A percentile compares a stretch with the other conserved stretches of the same genome.
phyloP scores from a whole-genome alignment of 1,140 invertebrate genomes.

The Leptinotarsa defecta region DNA sequence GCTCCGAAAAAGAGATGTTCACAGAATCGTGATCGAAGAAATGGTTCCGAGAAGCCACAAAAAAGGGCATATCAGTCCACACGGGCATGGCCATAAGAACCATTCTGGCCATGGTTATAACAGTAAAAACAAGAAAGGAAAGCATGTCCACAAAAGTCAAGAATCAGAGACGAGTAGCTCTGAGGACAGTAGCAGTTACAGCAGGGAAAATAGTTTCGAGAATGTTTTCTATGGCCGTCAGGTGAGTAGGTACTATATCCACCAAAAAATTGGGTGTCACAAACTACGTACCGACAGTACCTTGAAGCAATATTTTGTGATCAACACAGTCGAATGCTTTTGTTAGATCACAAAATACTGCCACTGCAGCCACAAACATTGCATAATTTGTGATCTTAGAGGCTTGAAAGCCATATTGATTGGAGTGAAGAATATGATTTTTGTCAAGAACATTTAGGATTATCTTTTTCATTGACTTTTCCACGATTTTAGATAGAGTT shows the following conservation, averaged over 20 bases:
- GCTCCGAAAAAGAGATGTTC: constrained; percentile 23
- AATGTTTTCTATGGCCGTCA: constrained; percentile 10
- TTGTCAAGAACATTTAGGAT: too few relatives aligned
- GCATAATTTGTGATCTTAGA: too few relatives aligned
- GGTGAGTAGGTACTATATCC: constrained; percentile 2
- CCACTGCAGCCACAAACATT: too few relatives aligned
- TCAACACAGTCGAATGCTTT: too few relatives aligned
- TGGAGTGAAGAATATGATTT: too few relatives aligned
- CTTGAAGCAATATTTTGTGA: too few relatives aligned
- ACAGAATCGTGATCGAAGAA: constrained; percentile 19
- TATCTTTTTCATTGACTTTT: too few relatives aligned
- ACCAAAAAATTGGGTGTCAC: too few relatives aligned
- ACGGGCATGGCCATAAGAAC: background rate
- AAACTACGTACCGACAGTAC: too few relatives aligned
- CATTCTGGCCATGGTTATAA: background rate
- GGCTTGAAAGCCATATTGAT: too few relatives aligned
- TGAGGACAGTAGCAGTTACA: constrained; percentile 13
- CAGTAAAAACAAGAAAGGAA: constrained; percentile 10
- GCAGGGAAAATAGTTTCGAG: constrained; percentile 22
- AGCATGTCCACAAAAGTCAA: background rate
- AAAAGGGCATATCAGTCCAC: background rate
- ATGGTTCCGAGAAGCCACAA: constrained; percentile 22
- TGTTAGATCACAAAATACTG: too few relatives aligned
- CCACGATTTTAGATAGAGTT: too few relatives aligned
- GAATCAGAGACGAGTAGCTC: background rate